phyloP scores from a whole-genome alignment of 53 echinoderm and acorn worm genomes.

The Apostichopus leukothele region DNA sequence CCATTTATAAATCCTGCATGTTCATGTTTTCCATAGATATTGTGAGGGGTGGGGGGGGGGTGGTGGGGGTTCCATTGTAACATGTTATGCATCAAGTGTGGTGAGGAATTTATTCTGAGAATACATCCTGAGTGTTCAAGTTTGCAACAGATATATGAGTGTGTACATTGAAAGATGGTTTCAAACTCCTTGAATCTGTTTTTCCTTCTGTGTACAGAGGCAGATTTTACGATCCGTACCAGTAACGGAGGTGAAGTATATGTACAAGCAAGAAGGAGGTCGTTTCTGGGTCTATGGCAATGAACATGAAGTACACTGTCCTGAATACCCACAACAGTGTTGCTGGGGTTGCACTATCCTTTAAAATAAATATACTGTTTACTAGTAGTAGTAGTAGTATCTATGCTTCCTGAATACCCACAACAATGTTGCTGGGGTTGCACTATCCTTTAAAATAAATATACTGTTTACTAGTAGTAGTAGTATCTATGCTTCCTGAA shows the following conservation, averaged over 20 bases:
- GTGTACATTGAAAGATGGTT: background rate
- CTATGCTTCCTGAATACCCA: no score
- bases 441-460: background rate
- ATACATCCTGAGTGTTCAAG: no score
- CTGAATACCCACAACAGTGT: constrained; percentile 70
- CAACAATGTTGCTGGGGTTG: no score
- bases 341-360: constrained; percentile 54
- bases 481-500: no score
- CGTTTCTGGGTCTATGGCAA: constrained; percentile 71
- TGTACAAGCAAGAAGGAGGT: constrained; percentile 53
- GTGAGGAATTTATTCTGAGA: no score
- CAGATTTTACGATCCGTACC: constrained; percentile 60
- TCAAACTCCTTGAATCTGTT: background rate
- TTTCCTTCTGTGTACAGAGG: constrained; percentile 9
- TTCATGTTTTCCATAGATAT: no score
- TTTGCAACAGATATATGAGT: background rate
- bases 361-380: background rate
- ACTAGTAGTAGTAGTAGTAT: no score
- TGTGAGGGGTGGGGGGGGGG: no score
- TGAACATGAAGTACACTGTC: constrained; percentile 56
- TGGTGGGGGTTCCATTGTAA: no score
- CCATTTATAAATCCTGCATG: no score
- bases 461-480: no score
- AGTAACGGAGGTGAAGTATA: constrained; percentile 57
- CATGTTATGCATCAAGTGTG: no score